Conservation (phyloP, 2,113 vertebrate species). For the Phalacrocorax carbo region DNA sequence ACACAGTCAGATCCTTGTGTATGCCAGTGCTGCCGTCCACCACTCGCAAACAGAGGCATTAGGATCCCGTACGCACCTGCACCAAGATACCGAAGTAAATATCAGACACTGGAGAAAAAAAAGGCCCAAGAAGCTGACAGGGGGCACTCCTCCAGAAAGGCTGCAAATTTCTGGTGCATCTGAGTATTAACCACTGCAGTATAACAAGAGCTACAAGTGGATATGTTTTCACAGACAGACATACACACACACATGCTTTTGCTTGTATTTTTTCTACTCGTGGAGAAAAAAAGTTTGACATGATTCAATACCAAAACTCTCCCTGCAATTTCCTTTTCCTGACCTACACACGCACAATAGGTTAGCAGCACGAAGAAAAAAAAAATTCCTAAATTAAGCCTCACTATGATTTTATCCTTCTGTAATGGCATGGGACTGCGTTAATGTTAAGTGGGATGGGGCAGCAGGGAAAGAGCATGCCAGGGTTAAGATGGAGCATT, state of each 20-base stretch:
- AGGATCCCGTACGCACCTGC: neutral
- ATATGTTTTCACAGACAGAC: neutral
- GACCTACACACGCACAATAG: neutral
- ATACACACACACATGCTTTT: neutral
- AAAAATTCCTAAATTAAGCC: slow-evolving; percentile 25
- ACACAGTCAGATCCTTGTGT: neutral
- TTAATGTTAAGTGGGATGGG: slow-evolving; percentile 62
- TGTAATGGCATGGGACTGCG: slow-evolving; percentile 35
- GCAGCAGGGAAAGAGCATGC: slow-evolving; percentile 23
- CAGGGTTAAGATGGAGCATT: slow-evolving; percentile 51
- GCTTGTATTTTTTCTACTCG: neutral
- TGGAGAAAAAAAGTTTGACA: fast-evolving
- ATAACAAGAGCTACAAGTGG: neutral
- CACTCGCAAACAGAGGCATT: neutral
- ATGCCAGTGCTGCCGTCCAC: neutral
- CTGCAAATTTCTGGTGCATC: neutral
- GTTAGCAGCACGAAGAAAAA: neutral
- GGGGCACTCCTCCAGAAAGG: neutral
- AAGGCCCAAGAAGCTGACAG: neutral
- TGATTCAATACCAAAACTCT: neutral
- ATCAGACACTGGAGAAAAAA: neutral
- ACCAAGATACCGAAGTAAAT: neutral
- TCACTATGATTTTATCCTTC: slow-evolving; percentile 25
- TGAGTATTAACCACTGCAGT: neutral
- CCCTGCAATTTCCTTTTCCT: neutral